Evolutionary conservation across 2,797 vertebrate species (phyloP).

Genomic region (Hypotaenidia okinawae): DNA sequence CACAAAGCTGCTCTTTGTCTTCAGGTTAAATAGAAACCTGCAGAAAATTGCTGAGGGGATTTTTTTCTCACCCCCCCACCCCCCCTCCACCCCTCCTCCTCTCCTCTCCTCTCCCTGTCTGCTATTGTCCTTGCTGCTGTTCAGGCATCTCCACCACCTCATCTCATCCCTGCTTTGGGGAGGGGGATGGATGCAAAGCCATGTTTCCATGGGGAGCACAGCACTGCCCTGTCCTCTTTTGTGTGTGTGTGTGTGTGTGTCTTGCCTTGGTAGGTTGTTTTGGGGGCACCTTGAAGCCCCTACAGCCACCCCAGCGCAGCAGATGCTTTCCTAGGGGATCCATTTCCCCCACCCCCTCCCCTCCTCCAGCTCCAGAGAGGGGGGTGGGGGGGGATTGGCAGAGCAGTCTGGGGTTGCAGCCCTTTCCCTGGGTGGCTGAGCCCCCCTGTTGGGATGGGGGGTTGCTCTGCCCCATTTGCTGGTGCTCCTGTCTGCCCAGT

Average conservation of each 20-base stretch:
- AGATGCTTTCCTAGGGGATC: accelerated
- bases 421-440: not conserved
- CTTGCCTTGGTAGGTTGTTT: not conserved
- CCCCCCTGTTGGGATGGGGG: not conserved
- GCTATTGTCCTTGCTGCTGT: constrained; percentile 5
- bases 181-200: not conserved
- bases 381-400: not conserved
- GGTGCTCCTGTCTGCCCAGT: not conserved
- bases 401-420: not conserved
- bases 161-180: not conserved
- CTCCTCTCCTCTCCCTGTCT: not conserved
- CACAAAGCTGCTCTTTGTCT: constrained; percentile 70
- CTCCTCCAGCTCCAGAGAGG: too few relatives aligned
- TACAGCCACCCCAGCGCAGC: accelerated
- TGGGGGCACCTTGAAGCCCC: not conserved
- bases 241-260: too few relatives aligned
- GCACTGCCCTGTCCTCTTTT: too few relatives aligned
- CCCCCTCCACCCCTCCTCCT: too few relatives aligned
- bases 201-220: not conserved
- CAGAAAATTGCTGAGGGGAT: constrained; percentile 54
- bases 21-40: constrained; percentile 67
- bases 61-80: not conserved
- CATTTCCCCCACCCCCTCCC: not conserved
- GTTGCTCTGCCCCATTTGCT: not conserved
- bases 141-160: not conserved